Base-by-base conservation (phyloP, 2,888 invertebrate genomes). In the Schizotus pectinicornis region DNA sequence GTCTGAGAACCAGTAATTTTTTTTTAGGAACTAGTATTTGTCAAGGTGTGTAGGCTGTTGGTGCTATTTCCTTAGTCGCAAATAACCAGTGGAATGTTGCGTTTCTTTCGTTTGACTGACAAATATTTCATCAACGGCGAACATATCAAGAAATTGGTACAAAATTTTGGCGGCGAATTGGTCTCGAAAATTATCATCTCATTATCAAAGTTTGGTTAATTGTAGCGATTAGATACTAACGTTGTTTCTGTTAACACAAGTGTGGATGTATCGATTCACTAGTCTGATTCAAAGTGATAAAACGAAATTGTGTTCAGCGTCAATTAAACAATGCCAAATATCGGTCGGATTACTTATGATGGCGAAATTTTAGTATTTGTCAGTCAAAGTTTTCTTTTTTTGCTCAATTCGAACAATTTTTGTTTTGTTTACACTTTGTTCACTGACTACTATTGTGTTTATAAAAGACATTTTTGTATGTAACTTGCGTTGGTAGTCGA, bases 381-480 rank as follows among this genome's bases (percentile, higher is more conserved):
- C 56, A 46, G 59, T 55, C 51, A 57, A 51, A 55, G 46, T 41
- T 62, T 41, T 34, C 45, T 56, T 58, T 62, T 34, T 47, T 59
- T 54, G 62, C 62, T 62, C 62, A 62, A 62, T 50, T 36, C 36
- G 43, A 36, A 43, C 13, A n/a, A 30, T 47, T 47, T 45, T 11
- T 32, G 11, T 51, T 36, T 38, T 50, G 8, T 11, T 8, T 36
- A 36, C 36, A 32, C 30, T 36, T 49, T 49, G 13, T 39, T 11
- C 9, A 37, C 58, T 58, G 58, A 42, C 58, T 58, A 58, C 53
- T 31, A n/a, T 51, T 51, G n/a, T 38, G 8, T 48, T 39, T 38
- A 50, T 39, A 63, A 63, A 63, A 63, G 63, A 63, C 63, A 63
- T 38, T 56, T 57, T 51, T 56, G 48, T 60, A 51, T 55, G 35